Conservation (phyloP, 2,888 invertebrate genomes). For the Marronus borbonicus region DNA sequence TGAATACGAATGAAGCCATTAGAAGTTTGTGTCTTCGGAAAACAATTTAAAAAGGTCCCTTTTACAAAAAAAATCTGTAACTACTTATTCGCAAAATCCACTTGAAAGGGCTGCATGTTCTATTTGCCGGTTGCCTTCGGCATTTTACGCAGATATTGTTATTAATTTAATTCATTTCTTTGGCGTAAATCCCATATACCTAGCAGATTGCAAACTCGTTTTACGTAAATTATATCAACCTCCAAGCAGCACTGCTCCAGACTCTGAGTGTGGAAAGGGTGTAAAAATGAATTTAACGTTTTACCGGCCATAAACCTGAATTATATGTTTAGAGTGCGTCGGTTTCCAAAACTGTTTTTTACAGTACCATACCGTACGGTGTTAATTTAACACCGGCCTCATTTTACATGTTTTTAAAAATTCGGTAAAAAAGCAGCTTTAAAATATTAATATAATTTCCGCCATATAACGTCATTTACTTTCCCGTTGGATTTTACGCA, state of each 20-base stretch:
- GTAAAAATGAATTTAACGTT: constrained; percentile 41
- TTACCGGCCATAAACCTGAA: constrained; percentile 33
- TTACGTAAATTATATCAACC: constrained; percentile 24
- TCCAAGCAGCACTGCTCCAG: neutral
- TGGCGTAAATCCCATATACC: neutral
- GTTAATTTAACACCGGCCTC: constrained; percentile 24
- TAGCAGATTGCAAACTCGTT: constrained; percentile 28
- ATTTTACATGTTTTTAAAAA: constrained; percentile 14
- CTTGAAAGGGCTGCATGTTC: neutral
- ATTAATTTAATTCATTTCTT: constrained; percentile 1
- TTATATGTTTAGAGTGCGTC: constrained; percentile 38
- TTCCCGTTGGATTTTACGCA: neutral
- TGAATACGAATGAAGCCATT: too few relatives aligned
- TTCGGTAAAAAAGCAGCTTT: neutral
- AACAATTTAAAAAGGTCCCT: too few relatives aligned
- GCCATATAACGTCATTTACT: constrained; percentile 3
- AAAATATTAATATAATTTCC: constrained; percentile 40
- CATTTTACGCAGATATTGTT: neutral
- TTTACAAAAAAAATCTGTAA: too few relatives aligned
- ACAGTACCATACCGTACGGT: constrained; percentile 3
- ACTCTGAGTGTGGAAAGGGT: constrained; percentile 19
- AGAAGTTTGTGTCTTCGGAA: too few relatives aligned
- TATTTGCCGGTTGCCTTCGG: neutral
- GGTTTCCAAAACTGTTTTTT: constrained; percentile 3
- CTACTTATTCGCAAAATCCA: neutral